Conservation (phyloP, 2,888 invertebrate species). For the Luperina nickerlii region DNA sequence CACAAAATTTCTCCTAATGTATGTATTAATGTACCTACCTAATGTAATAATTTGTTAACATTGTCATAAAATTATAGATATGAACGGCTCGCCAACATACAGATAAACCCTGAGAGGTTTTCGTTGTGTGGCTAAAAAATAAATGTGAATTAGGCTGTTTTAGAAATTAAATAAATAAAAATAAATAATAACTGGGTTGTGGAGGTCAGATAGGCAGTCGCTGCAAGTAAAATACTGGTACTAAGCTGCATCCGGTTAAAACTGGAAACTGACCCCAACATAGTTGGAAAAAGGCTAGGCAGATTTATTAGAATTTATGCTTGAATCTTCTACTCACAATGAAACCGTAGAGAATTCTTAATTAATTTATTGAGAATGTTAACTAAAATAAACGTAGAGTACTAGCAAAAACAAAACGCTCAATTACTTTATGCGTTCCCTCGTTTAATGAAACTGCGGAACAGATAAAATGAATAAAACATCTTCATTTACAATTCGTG, state of each 20-base stretch:
- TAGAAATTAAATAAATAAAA: too few species aligned
- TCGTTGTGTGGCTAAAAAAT: too few species aligned
- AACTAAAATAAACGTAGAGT: conserved; percentile 14
- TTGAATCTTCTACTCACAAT: conserved; percentile 4
- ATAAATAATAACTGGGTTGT: too few species aligned
- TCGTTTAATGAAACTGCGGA: conserved; percentile 27
- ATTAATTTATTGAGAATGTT: conserved; percentile 18
- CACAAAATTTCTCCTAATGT: too few species aligned
- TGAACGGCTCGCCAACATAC: too few species aligned
- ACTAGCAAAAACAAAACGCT: conserved; percentile 26
- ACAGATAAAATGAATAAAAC: conserved; percentile 56
- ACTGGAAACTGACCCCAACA: not conserved
- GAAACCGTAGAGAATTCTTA: not conserved
- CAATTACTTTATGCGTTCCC: conserved; percentile 44
- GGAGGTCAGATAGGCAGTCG: too few species aligned
- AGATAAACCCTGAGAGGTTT: too few species aligned
- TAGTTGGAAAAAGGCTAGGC: not conserved
- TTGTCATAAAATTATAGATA: too few species aligned
- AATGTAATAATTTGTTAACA: too few species aligned
- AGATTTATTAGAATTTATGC: not conserved
- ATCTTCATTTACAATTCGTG: conserved; percentile 51
- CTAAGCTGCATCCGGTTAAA: not conserved
- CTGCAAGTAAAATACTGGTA: not conserved
- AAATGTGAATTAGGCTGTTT: too few species aligned
- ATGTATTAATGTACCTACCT: too few species aligned